These are phyloP conservation scores for Ceratothoa steindachneri DNA, from an alignment of 2,888 invertebrate genomes.

Conservation along the genomic window DNA sequence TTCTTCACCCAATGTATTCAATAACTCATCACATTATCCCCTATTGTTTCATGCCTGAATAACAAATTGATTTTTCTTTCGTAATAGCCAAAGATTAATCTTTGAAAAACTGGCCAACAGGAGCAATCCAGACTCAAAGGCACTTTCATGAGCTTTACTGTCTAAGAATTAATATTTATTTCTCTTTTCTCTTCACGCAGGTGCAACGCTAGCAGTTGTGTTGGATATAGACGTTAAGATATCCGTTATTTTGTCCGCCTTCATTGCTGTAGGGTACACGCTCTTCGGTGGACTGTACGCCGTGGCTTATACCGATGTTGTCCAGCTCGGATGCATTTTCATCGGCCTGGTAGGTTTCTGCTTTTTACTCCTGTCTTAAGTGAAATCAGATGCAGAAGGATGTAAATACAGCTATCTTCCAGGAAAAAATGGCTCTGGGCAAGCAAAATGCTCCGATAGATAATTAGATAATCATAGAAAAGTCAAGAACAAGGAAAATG, in stretches of 20 bases:
- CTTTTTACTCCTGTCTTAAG: not conserved
- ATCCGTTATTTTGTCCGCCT: slow-evolving; percentile 90
- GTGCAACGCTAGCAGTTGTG: slow-evolving; percentile 93
- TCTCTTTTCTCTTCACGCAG: too few relatives aligned
- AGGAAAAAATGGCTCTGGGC: too few relatives aligned
- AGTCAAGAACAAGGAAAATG: too few relatives aligned
- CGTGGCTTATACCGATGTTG: slow-evolving; percentile 97
- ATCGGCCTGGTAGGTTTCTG: slow-evolving; percentile 70
- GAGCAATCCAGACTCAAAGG: too few relatives aligned
- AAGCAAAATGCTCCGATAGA: not conserved
- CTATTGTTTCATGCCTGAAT: too few relatives aligned
- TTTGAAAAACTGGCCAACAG: too few relatives aligned
- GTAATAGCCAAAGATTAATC: too few relatives aligned
- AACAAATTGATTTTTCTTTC: too few relatives aligned
- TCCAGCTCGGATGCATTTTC: slow-evolving; percentile 96
- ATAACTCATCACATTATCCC: too few relatives aligned
- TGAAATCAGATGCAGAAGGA: not conserved
- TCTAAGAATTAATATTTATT: too few relatives aligned
- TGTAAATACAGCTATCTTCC: not conserved
- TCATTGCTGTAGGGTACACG: slow-evolving; percentile 95
- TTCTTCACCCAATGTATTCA: too few relatives aligned
- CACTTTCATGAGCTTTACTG: too few relatives aligned
- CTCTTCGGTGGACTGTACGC: slow-evolving; percentile 96
- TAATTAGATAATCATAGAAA: not conserved
- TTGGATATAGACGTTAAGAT: slow-evolving; percentile 90